These are phyloP conservation scores for Onychorhynchus coronatus DNA, from an alignment of 2,113 vertebrate genomes.

Conservation along the genomic window DNA sequence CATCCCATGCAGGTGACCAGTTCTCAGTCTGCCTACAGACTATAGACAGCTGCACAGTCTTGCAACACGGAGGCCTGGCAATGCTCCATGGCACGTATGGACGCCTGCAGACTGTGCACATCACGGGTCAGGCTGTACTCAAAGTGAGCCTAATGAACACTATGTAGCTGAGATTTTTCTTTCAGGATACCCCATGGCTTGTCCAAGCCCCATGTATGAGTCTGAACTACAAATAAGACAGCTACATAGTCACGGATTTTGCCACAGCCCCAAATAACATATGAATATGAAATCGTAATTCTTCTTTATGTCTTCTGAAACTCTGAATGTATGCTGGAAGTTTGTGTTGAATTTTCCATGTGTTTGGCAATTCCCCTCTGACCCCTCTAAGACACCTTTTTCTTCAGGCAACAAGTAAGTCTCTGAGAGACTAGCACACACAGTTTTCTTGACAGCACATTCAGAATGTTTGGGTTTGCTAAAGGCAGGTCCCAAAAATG, in stretches of 20 bases:
- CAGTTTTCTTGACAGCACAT: background rate
- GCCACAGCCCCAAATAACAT: background rate
- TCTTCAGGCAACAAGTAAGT: background rate
- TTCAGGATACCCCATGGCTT: background rate
- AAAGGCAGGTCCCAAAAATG: background rate
- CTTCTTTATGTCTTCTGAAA: background rate
- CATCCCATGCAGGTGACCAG: background rate
- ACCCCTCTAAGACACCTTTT: background rate
- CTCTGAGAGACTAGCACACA: background rate
- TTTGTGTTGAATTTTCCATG: background rate
- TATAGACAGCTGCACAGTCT: background rate
- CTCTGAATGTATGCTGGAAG: background rate
- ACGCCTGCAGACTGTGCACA: background rate
- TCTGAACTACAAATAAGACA: background rate
- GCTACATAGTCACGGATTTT: background rate
- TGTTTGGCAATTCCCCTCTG: background rate
- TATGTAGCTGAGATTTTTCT: background rate
- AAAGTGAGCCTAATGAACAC: background rate
- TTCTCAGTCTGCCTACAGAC: background rate
- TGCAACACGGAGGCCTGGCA: accelerated
- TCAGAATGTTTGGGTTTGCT: background rate
- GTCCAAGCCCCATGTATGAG: background rate
- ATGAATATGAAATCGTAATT: background rate
- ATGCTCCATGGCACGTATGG: accelerated
- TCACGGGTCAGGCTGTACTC: background rate